Conservation (phyloP, 2,888 invertebrate species). For the Drosophila mulleri region DNA sequence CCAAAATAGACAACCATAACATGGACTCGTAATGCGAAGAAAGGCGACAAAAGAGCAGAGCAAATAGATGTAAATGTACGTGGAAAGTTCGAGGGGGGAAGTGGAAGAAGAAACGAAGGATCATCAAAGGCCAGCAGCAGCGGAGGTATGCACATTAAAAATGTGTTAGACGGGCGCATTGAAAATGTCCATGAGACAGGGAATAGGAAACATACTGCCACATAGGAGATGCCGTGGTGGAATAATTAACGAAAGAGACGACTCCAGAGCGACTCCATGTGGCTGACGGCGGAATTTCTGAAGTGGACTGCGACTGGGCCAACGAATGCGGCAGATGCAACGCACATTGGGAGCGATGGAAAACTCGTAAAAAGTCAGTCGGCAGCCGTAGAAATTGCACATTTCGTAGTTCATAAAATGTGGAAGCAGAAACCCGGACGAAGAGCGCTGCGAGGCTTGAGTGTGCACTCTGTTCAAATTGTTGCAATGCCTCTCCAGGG, state of each 20-base stretch:
- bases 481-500: conserved; percentile 36
- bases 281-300: conserved; percentile 67
- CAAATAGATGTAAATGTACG: background rate
- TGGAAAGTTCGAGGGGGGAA: background rate
- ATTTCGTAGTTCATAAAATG: conserved; percentile 76
- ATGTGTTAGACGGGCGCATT: conserved; percentile 50
- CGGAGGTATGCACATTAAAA: conserved; percentile 70
- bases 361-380: conserved; percentile 67
- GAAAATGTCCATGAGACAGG: conserved; percentile 32
- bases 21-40: conserved; percentile 44
- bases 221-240: conserved; percentile 7
- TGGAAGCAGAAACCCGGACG: conserved; percentile 14
- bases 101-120: conserved; percentile 19
- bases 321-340: conserved; percentile 63
- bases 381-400: conserved; percentile 71
- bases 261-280: conserved; percentile 69
- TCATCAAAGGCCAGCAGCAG: conserved; percentile 72
- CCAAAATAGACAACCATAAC: conserved; percentile 52
- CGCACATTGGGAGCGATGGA: conserved; percentile 72
- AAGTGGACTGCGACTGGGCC: conserved; percentile 65
- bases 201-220: conserved; percentile 23
- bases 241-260: conserved; percentile 40
- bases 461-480: conserved; percentile 44
- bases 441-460: conserved; percentile 45
- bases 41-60: conserved; percentile 23